Evolutionary conservation across 2,888 invertebrate genomes (phyloP), one percentile per base, ranked within the genome.

Genomic region (Cephonodes hylas): DNA sequence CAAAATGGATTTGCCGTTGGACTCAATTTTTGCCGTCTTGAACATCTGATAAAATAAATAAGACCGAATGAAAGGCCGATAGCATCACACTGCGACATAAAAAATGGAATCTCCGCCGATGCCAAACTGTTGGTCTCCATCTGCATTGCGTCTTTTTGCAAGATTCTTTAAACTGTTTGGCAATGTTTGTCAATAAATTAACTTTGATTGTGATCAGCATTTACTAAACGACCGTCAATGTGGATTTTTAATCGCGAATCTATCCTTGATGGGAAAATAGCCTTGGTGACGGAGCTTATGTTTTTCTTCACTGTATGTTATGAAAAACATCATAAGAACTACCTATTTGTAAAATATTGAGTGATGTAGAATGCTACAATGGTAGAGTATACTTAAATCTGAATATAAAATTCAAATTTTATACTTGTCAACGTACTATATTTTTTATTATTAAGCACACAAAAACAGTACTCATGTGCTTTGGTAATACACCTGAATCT

Each of bases 141-240:
- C 53, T 53, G 53, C 53, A 53, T 31, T 53, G 53, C 53, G 53
- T 53, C 27, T 53, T 53, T 38, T 27, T 18, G 13, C 53, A 27
- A 18, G 53, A 27, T 15, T 25, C 25, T 31, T 20, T 18, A 2
- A 48, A 27, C 8, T 48, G 15, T 53, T 48, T 53, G 48, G 27
- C 15, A 53, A 15, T 53, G 15, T 53, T 53, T 53, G 31, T 31
- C 15, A 31, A 31, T 31, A 31, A 18, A 31, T 48, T n/a, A 13
- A 8, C 7, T 7, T n/a, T n/a, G 15, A 27, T 45, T 22, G 4
- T 22, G 8, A 18, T 53, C 18, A 18, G 25, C 1, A 53, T 53
- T 48, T 4, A 23, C 15, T 23, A 2, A 27, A 2, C 7, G 8
- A 27, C 25, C 2, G 15, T 53, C 27, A 15, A 53, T 7, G 20